Conservation (phyloP, 2,113 vertebrate species). For the Esox niger region DNA sequence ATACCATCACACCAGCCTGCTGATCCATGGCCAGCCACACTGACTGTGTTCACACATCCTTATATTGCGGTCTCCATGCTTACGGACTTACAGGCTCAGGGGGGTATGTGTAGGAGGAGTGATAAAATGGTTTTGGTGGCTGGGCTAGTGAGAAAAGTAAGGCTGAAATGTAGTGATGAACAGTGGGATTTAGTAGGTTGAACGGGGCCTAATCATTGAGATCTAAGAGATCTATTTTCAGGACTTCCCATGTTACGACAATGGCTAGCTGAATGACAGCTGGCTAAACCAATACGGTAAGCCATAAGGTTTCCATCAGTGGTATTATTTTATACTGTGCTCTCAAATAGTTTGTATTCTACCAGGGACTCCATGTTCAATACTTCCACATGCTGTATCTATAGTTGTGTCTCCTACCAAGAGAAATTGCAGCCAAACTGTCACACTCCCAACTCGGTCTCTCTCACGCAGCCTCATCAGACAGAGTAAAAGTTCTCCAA, state of each 20-base stretch:
- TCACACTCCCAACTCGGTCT: constrained; percentile 52
- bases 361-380: constrained; percentile 51
- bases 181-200: background rate
- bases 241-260: too few relatives aligned
- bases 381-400: constrained; percentile 51
- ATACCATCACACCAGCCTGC: constrained; percentile 22
- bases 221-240: too few relatives aligned
- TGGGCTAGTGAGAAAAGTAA: constrained; percentile 5
- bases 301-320: constrained; percentile 18
- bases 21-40: constrained; percentile 30
- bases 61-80: background rate
- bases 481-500: constrained; percentile 64
- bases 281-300: background rate
- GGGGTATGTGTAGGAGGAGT: background rate
- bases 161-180: background rate
- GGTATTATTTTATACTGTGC: constrained; percentile 16
- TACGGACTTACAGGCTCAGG: background rate
- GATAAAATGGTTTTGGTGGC: background rate
- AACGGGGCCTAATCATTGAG: too few relatives aligned
- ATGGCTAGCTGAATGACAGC: too few relatives aligned
- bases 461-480: constrained; percentile 36
- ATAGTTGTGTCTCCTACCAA: constrained; percentile 54
- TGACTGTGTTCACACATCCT: constrained; percentile 2
- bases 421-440: constrained; percentile 57
- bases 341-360: constrained; percentile 55